Conservation (phyloP, 2,888 invertebrate species). For the Drosophila paranaensis region DNA sequence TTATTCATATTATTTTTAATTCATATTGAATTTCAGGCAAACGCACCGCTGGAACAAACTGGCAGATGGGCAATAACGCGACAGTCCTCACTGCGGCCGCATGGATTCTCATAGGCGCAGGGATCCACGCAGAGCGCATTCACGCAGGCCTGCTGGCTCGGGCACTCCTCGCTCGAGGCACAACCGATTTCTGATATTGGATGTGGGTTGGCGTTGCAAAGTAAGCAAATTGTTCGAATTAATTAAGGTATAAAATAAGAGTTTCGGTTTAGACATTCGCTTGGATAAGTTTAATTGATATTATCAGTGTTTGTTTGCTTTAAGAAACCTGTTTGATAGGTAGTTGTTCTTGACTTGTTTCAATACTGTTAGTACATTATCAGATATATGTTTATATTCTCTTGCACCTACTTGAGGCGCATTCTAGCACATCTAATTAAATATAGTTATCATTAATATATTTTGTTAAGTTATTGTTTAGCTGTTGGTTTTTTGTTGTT, state of each 20-base stretch:
- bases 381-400: constrained; percentile 21
- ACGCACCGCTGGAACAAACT: constrained; percentile 91
- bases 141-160: constrained; percentile 91
- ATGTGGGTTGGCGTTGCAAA: constrained; percentile 23
- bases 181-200: constrained; percentile 90
- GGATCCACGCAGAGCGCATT: constrained; percentile 92
- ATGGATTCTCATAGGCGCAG: constrained; percentile 91
- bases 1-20: too few relatives aligned
- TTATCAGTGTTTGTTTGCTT: constrained; percentile 48
- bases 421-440: constrained; percentile 40
- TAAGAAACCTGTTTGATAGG: constrained; percentile 72
- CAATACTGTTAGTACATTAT: constrained; percentile 71
- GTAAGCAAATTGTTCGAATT: constrained; percentile 46
- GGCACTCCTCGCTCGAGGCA: constrained; percentile 91
- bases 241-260: constrained; percentile 25
- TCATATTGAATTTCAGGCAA: not conserved
- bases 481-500: constrained; percentile 24
- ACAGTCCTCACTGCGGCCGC: constrained; percentile 91
- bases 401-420: constrained; percentile 20
- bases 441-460: constrained; percentile 42
- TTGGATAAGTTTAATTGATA: constrained; percentile 43
- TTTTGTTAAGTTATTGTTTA: constrained; percentile 35
- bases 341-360: constrained; percentile 61
- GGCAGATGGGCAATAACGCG: constrained; percentile 93
- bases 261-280: constrained; percentile 25